Evolutionary conservation across 53 echinoderm and acorn worm genomes (phyloP).

Genomic region (Patiria pectinifera): DNA sequence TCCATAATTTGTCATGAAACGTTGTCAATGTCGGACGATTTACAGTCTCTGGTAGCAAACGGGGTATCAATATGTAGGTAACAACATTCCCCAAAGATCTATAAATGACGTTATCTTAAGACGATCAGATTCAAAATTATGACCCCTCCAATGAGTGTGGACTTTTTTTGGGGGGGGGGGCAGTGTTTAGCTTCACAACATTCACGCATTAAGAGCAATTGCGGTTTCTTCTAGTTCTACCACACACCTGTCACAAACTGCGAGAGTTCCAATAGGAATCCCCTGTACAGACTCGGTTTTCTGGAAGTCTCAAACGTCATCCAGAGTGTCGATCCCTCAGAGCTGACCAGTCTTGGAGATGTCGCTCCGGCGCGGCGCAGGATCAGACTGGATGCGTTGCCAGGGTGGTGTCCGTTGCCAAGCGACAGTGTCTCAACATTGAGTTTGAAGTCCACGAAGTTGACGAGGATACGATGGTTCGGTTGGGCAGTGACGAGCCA

Average conservation of each 20-base stretch:
- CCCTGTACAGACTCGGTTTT: not conserved
- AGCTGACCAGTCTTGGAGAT: conserved; percentile 13
- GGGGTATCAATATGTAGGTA: no score
- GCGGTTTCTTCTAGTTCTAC: not conserved
- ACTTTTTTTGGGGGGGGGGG: no score
- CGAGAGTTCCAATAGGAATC: conserved; percentile 25
- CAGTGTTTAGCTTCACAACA: no score
- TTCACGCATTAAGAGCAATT: not conserved
- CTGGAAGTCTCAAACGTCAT: conserved; percentile 1
- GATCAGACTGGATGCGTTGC: conserved; percentile 29
- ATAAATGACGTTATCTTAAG: no score
- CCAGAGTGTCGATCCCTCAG: conserved; percentile 33
- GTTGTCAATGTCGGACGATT: no score
- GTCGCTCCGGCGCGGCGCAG: conserved; percentile 26
- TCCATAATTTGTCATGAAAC: no score
- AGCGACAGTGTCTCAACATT: conserved; percentile 36
- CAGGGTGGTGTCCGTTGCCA: conserved; percentile 47
- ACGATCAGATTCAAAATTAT: no score
- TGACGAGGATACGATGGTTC: conserved; percentile 31
- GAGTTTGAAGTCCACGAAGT: conserved; percentile 40
- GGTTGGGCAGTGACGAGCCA: conserved; percentile 49
- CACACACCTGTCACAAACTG: conserved; percentile 33
- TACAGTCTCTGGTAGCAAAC: no score
- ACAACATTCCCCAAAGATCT: no score
- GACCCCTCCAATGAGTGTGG: no score